phyloP scores from a whole-genome alignment of 2,888 invertebrate species.

The Tipula unca region DNA sequence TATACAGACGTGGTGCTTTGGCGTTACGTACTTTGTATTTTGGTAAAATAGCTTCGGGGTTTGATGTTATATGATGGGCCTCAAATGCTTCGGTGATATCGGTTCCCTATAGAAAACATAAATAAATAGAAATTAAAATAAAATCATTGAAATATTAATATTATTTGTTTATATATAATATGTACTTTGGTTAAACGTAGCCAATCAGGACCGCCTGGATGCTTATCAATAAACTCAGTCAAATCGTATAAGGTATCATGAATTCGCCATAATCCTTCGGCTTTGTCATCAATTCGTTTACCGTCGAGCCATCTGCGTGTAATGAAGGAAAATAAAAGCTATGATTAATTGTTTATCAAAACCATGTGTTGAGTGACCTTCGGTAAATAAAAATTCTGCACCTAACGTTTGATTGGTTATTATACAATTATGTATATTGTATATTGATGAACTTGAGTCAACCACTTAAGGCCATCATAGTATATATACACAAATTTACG shows the following conservation, averaged over 20 bases:
- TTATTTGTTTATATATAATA: background rate
- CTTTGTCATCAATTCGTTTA: slow-evolving; percentile 58
- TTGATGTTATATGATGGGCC: slow-evolving; percentile 55
- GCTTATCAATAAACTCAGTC: slow-evolving; percentile 62
- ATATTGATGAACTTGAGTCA: background rate
- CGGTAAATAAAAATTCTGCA: too few species aligned
- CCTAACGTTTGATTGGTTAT: too few species aligned
- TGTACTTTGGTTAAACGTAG: slow-evolving; percentile 55
- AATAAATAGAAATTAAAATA: background rate
- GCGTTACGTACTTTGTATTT: slow-evolving; percentile 61
- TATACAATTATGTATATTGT: background rate
- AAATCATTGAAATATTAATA: background rate
- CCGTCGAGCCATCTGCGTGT: slow-evolving; percentile 57
- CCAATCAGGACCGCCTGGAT: slow-evolving; percentile 83
- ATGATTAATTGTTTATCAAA: too few species aligned
- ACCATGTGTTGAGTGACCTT: too few species aligned
- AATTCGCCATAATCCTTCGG: slow-evolving; percentile 71
- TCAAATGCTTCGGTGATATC: slow-evolving; percentile 77
- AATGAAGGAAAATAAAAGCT: too few species aligned
- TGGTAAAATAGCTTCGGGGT: slow-evolving; percentile 50
- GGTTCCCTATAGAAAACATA: slow-evolving; percentile 47
- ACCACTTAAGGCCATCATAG: background rate
- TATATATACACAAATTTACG: too few species aligned
- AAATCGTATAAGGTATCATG: slow-evolving; percentile 76
- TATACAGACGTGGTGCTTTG: slow-evolving; percentile 53